phyloP scores from a whole-genome alignment of 2,888 invertebrate species.

The Microctonus hyperodae region DNA sequence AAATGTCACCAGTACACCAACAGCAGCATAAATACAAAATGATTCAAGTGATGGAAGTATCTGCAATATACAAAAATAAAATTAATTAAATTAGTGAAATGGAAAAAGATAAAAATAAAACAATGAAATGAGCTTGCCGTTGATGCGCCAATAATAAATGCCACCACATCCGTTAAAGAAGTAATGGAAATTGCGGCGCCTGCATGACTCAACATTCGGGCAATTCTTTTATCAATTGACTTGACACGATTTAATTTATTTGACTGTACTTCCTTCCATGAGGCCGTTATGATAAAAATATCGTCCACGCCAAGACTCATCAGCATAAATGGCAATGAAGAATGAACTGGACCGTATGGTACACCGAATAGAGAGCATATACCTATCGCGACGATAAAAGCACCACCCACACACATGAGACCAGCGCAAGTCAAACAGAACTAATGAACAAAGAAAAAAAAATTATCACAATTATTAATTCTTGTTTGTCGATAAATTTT shows the following conservation, averaged over 20 bases:
- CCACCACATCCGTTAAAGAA: slow-evolving; percentile 82
- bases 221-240: slow-evolving; percentile 72
- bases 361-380: slow-evolving; percentile 76
- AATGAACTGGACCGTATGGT: slow-evolving; percentile 82
- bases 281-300: slow-evolving; percentile 84
- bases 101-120: not conserved
- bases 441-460: slow-evolving; percentile 55
- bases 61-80: slow-evolving; percentile 56
- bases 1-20: slow-evolving; percentile 79
- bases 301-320: slow-evolving; percentile 86
- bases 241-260: slow-evolving; percentile 65
- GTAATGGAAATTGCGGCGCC: slow-evolving; percentile 86
- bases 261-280: slow-evolving; percentile 73
- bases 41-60: slow-evolving; percentile 82
- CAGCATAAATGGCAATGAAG: slow-evolving; percentile 80
- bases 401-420: slow-evolving; percentile 75
- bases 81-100: not conserved
- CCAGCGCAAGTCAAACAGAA: slow-evolving; percentile 74
- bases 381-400: slow-evolving; percentile 75
- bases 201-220: slow-evolving; percentile 77
- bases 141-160: slow-evolving; percentile 79
- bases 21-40: slow-evolving; percentile 82
- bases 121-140: slow-evolving; percentile 66
- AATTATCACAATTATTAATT: not conserved
- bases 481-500: not conserved